Base-by-base conservation (phyloP, 2,888 invertebrate genomes). In the Ectemnius continuus region DNA sequence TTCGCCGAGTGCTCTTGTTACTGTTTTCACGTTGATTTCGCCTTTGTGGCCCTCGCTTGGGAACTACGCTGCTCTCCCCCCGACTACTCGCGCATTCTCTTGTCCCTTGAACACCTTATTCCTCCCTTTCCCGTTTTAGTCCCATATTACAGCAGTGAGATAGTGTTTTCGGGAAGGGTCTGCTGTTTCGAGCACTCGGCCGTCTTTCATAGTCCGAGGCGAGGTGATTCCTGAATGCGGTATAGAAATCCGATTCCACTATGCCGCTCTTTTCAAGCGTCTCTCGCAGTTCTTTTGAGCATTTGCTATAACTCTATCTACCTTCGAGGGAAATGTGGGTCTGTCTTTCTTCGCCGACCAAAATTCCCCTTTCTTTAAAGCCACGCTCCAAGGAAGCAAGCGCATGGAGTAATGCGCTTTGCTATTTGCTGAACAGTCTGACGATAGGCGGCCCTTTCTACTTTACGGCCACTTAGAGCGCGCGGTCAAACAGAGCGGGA, bases 1-100 rank as follows among this genome's bases (percentile, higher is more conserved):
- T 76, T 66, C 48, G 28, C n/a, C 47, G 52, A 75, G 67, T 68
- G 72, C 72, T 26, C 36, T 64, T 48, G 60, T 73, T 64, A 64
- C 61, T 18, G 4, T 64, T 71, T 67, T 36, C 62, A 36, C 36
- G 36, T 36, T 36, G 36, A 36, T 36, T 36, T 36, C 52, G 16
- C 52, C 52, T 14, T 52, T 52, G 47, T 52, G 16, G 11, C n/a
- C 47, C 11, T 47, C 47, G 47, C 47, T 11, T 47, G 47, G 23
- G 23, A 23, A 23, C 23, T 23, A 2, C 23, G 23, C 23, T 23
- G 2, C 23, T 2, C 23, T 3, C 3, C 23, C 23, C 23, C 3
- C 23, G 23, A 2, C 23, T 23, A 23, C 23, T 3, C 23, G 23
- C 23, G 23, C 23, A 23, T 23, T 23, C 23, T 2, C 23, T 23